Base-by-base conservation (phyloP, 2,113 vertebrate genomes). In the Actinemys pallida region DNA sequence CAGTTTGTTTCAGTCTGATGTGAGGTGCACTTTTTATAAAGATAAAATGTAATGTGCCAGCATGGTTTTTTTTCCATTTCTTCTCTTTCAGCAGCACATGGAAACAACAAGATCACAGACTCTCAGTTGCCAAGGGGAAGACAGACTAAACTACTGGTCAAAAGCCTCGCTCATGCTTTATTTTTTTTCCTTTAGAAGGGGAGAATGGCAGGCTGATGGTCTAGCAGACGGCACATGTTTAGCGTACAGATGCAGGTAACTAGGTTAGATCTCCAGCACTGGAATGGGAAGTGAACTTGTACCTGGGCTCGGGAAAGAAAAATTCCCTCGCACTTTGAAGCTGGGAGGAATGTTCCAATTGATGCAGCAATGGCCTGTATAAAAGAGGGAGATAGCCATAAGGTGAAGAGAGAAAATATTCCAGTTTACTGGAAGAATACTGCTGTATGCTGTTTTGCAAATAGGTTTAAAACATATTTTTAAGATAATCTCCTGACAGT, bases 61-160 rank as follows among this genome's bases (percentile, higher is more conserved):
- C 87, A 90, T 20, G 54, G 87, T 69, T 95, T 89, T 97, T 87
- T 92, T 49, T 91, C 90, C 54, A 54, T 31, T 69, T 95, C 94
- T 72, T 72, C 87, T 78, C 75, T 94, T 88, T 89, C 87, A 93
- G 87, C 83, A 93, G 81, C 76, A 84, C 65, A 56, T 69, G 20
- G 0, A 94, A 92, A 92, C 81, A 88, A 76, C n/a, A 83, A 0
- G 0, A 4, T 76, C 78, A 89, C 88, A 93, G 65, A 7, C 86
- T n/a, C 94, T 85, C 81, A 86, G 92, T 72, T 80, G 92, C 89
- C 91, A 83, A 94, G 89, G 88, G 85, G 57, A 62, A 93, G 81
- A 39, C 75, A 91, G 62, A 79, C 12, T 83, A 50, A 87, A 85
- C 89, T 79, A 57, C 92, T 92, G 86, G 49, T 5, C 13, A 84